Evolutionary conservation across 2,888 invertebrate species (phyloP).

Genomic region (Lobophora halterata): DNA sequence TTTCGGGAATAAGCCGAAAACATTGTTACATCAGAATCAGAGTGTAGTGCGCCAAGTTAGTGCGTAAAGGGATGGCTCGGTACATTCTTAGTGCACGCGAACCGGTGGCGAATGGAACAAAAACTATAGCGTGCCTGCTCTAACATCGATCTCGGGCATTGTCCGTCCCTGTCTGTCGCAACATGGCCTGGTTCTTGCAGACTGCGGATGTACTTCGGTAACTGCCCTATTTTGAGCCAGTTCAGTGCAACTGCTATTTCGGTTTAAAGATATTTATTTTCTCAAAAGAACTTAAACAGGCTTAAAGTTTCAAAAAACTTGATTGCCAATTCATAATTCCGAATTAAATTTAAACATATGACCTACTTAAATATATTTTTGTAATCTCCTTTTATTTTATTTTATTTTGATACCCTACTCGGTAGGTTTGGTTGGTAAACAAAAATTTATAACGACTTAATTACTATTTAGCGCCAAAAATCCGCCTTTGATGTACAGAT

Average conservation of each 20-base stretch:
- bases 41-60: constrained; percentile 46
- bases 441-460: too few species aligned
- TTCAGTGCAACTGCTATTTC: constrained; percentile 45
- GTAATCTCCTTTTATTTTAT: too few species aligned
- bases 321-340: too few species aligned
- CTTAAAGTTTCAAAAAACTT: too few species aligned
- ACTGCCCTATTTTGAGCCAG: constrained; percentile 57
- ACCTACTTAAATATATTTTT: too few species aligned
- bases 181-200: constrained; percentile 51
- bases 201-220: constrained; percentile 61
- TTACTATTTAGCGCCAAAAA: too few species aligned
- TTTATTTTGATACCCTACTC: too few species aligned
- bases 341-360: too few species aligned
- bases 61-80: constrained; percentile 39
- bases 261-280: too few species aligned
- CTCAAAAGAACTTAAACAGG: too few species aligned
- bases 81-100: constrained; percentile 64
- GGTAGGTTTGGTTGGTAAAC: too few species aligned
- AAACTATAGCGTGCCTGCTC: constrained; percentile 31
- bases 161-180: constrained; percentile 51
- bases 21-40: constrained; percentile 46
- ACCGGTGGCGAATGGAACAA: constrained; percentile 54
- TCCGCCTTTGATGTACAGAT: too few species aligned
- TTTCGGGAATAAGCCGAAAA: constrained; percentile 22
- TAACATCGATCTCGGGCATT: constrained; percentile 70